Percentiles rank a stretch among this genome's conserved stretches.
Evolutionary conservation across 2,888 invertebrate genomes (phyloP).

Genomic region (Tachina lurida): DNA sequence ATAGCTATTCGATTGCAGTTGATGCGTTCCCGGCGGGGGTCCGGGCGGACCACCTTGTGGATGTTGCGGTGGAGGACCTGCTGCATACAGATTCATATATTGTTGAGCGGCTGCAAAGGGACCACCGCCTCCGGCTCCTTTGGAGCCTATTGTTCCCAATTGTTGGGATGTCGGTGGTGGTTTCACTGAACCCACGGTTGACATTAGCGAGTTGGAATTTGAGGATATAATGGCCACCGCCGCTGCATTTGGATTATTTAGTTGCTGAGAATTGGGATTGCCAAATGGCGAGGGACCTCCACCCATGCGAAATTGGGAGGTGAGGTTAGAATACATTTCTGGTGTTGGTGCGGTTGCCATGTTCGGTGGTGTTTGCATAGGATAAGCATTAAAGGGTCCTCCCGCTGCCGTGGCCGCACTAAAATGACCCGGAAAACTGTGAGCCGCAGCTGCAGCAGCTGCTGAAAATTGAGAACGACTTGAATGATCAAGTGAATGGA

Average conservation of each 20-base stretch:
- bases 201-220: slow-evolving; percentile 94
- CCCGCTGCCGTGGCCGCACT: slow-evolving; percentile 83
- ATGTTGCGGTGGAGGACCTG: slow-evolving; percentile 80
- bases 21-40: slow-evolving; percentile 79
- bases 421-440: slow-evolving; percentile 85
- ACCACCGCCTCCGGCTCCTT: slow-evolving; percentile 78
- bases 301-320: slow-evolving; percentile 86
- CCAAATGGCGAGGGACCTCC: slow-evolving; percentile 85
- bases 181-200: slow-evolving; percentile 92
- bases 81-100: slow-evolving; percentile 82
- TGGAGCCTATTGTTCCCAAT: slow-evolving; percentile 91
- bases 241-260: slow-evolving; percentile 91
- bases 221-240: slow-evolving; percentile 90
- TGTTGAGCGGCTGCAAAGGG: slow-evolving; percentile 80
- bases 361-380: slow-evolving; percentile 84
- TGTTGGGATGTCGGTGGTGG: slow-evolving; percentile 90
- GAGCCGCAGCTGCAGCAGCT: slow-evolving; percentile 84
- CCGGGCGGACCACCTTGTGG: slow-evolving; percentile 76
- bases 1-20: slow-evolving; percentile 82
- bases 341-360: slow-evolving; percentile 86
- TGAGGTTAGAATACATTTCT: slow-evolving; percentile 87
- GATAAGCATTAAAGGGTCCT: slow-evolving; percentile 87
- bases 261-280: slow-evolving; percentile 87
- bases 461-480: slow-evolving; percentile 91
- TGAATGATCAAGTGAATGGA: slow-evolving; percentile 87